Evolutionary conservation across 2,113 vertebrate genomes (phyloP), one percentile per base, ranked within the genome.

Genomic region (Thomomys bottae): DNA sequence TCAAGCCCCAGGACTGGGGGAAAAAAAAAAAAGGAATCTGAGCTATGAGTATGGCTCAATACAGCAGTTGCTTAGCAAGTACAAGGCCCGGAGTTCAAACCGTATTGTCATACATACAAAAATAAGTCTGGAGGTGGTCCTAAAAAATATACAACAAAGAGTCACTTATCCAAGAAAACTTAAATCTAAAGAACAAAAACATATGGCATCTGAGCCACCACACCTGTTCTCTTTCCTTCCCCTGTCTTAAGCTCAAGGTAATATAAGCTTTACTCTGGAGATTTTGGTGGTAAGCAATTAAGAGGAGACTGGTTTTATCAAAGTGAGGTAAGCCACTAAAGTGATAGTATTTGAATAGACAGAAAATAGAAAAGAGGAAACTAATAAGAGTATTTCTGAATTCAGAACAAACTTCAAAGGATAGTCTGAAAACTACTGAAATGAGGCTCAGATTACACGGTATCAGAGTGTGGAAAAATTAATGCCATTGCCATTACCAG

Each of bases 361-460:
- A 85, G 10, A 89, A 83, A 26, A 14, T 54, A 40, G 26, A 11
- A 63, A 54, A 24, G 11, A 86, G 70, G 64, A 28, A 86, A n/a
- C 59, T 77, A 89, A 82, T 11, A 75, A 83, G 28, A 72, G 24
- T 66, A 81, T 6, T 30, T 15, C 26, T 77, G 70, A 36, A 14
- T 75, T 80, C 11, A 84, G 26, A 93, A 77, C 24, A 66, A 88
- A 64, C n/a, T 24, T 64, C 77, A 86, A 76, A 82, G 18, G 18
- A 17, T 66, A 38, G 23, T 36, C 49, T 36, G 57, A 67, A 85
- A 75, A 88, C 26, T 28, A 57, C 26, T 67, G 54, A 40, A 64
- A 45, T n/a, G 34, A 80, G 23, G 10, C 63, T 40, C 40, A 91
- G 71, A 76, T n/a, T 76, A 73, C 45, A 84, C 24, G n/a, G 26